These are phyloP conservation scores for Ctenomys sociabilis DNA, from an alignment of 2,113 vertebrate species.

Conservation along the genomic window DNA sequence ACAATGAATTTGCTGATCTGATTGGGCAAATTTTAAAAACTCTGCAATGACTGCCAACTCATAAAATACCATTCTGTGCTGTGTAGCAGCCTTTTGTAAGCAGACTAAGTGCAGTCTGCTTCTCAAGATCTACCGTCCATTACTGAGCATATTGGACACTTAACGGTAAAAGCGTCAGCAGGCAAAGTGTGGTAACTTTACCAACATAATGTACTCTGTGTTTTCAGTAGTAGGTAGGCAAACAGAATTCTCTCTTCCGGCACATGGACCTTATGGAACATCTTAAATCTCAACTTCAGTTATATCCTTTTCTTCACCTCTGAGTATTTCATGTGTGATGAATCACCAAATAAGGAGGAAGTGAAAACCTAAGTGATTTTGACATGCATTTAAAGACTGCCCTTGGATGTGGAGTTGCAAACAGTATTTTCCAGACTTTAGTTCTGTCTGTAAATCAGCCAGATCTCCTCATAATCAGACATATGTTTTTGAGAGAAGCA, in stretches of 20 bases:
- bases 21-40: conserved; percentile 2
- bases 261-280: not conserved
- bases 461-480: conserved; percentile 11
- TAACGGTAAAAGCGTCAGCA: not conserved
- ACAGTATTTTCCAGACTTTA: not conserved
- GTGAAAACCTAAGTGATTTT: conserved; percentile 3
- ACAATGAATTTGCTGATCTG: not conserved
- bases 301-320: conserved; percentile 12
- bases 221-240: not conserved
- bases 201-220: not conserved
- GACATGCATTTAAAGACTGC: conserved; percentile 28
- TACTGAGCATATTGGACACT: not conserved
- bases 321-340: not conserved
- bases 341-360: not conserved
- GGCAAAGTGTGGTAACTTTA: conserved; percentile 8
- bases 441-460: not conserved
- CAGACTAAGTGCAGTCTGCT: not conserved
- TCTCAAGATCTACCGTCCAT: not conserved
- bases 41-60: not conserved
- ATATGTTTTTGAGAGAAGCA: conserved; percentile 28
- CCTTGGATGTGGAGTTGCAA: not conserved
- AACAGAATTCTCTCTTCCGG: not conserved
- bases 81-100: not conserved
- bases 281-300: conserved; percentile 27
- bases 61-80: not conserved